Conservation (phyloP, 2,113 vertebrate species). For the Indicator maculatus region DNA sequence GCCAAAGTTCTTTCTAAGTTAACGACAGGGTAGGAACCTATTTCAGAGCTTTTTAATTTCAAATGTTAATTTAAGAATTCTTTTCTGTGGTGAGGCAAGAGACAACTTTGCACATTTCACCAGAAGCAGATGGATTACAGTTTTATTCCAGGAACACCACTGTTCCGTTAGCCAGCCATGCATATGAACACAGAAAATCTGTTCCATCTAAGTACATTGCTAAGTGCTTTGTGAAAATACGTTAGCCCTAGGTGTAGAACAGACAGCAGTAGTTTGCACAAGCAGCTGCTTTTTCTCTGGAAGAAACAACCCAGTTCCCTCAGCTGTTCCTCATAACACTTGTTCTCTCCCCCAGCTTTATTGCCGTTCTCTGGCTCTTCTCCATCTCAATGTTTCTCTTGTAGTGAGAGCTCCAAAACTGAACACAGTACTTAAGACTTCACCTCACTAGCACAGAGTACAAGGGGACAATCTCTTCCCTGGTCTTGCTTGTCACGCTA, state of each 20-base stretch:
- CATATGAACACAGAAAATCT: fast-evolving
- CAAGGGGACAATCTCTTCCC: no score
- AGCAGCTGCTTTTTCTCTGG: not conserved
- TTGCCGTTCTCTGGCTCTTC: no score
- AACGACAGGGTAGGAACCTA: not conserved
- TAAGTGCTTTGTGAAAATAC: not conserved
- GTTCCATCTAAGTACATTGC: not conserved
- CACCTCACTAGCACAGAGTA: no score
- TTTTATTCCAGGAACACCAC: not conserved
- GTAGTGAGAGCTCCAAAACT: no score
- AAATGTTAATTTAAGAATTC: not conserved
- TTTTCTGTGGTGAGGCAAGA: not conserved
- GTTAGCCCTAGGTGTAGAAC: not conserved
- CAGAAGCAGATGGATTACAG: not conserved
- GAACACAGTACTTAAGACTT: no score
- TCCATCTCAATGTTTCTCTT: no score
- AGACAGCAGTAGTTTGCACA: not conserved
- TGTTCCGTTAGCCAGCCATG: fast-evolving
- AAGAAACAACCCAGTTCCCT: no score
- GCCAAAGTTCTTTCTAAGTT: not conserved
- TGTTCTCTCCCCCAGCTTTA: no score
- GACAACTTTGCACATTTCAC: not conserved
- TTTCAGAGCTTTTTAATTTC: not conserved
- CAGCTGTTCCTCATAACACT: no score
- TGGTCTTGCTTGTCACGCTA: no score